A percentile compares a stretch with the other conserved stretches of the same genome.
Conservation (phyloP, 2,113 vertebrate species). For the Thunnus maccoyii region DNA sequence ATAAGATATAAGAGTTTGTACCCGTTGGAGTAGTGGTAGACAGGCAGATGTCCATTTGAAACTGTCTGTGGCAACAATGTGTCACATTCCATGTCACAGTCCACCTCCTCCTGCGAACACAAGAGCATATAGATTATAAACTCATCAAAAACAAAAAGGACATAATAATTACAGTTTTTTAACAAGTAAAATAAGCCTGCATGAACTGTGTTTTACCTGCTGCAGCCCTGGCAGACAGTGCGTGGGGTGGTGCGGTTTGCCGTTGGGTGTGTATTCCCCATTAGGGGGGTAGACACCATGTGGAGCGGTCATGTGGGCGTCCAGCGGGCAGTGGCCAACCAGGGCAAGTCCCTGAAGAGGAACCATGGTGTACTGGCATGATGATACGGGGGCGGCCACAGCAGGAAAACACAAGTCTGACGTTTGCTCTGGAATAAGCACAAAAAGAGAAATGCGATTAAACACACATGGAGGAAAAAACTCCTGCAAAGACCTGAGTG, state of each 20-base stretch:
- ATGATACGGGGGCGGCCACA: conserved; percentile 86
- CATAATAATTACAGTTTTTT: background rate
- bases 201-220: conserved; percentile 81
- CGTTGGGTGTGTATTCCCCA: conserved; percentile 75
- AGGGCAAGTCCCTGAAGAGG: conserved; percentile 89
- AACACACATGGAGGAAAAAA: background rate
- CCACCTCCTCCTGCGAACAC: conserved; percentile 81
- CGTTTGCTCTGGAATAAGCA: conserved; percentile 90
- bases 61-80: conserved; percentile 84
- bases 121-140: background rate
- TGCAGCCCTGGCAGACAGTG: conserved; percentile 82
- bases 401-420: conserved; percentile 91
- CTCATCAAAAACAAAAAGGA: background rate
- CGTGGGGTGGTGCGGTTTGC: conserved; percentile 82
- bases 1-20: conserved; percentile 56
- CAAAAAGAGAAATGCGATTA: background rate
- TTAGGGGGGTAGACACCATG: conserved; percentile 69
- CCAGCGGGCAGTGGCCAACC: conserved; percentile 84
- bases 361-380: conserved; percentile 98
- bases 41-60: conserved; percentile 80
- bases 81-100: conserved; percentile 83
- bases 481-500: background rate
- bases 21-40: conserved; percentile 85
- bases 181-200: background rate
- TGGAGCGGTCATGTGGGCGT: conserved; percentile 62